These are phyloP conservation scores for Phaenicophaeus curvirostris DNA, from an alignment of 2,797 vertebrate genomes.

Conservation along the genomic window DNA sequence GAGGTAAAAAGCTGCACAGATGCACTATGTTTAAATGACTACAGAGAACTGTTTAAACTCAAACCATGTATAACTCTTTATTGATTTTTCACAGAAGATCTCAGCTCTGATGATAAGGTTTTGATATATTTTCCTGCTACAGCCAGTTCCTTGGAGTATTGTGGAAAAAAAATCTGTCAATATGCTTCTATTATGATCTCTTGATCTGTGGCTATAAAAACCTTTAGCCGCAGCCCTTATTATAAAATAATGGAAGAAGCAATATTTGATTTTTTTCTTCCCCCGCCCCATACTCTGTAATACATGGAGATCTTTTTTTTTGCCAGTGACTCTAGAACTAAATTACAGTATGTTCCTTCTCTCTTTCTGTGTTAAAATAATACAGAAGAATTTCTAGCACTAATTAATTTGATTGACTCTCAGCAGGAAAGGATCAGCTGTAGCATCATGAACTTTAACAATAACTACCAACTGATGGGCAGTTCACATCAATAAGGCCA, in stretches of 20 bases:
- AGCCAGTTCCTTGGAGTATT: constrained; percentile 91
- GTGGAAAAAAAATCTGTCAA: constrained; percentile 94
- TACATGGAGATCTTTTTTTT: constrained; percentile 71
- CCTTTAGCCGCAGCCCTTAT: constrained; percentile 91
- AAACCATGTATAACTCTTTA: constrained; percentile 98
- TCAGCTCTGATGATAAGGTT: constrained; percentile 98
- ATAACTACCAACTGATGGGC: constrained; percentile 91
- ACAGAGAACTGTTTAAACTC: constrained; percentile 99
- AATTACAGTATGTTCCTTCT: constrained; percentile 75
- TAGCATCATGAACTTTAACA: constrained; percentile 85
- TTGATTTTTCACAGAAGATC: constrained; percentile 99
- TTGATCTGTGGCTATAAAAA: constrained; percentile 99
- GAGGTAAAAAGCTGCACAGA: constrained; percentile 87
- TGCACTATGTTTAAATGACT: constrained; percentile 98
- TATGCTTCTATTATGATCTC: constrained; percentile 99
- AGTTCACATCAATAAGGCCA: constrained; percentile 88
- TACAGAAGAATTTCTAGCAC: constrained; percentile 82
- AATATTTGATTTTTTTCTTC: constrained; percentile 77
- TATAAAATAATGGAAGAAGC: constrained; percentile 92
- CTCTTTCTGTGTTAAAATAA: constrained; percentile 79
- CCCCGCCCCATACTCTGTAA: constrained; percentile 59
- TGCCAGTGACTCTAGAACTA: constrained; percentile 71
- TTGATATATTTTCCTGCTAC: constrained; percentile 99
- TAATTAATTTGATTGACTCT: constrained; percentile 96
- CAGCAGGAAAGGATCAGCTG: constrained; percentile 86